Evolutionary conservation across 2,888 invertebrate genomes (phyloP), one percentile per base, ranked within the genome.

Genomic region (Polia nebulosa): DNA sequence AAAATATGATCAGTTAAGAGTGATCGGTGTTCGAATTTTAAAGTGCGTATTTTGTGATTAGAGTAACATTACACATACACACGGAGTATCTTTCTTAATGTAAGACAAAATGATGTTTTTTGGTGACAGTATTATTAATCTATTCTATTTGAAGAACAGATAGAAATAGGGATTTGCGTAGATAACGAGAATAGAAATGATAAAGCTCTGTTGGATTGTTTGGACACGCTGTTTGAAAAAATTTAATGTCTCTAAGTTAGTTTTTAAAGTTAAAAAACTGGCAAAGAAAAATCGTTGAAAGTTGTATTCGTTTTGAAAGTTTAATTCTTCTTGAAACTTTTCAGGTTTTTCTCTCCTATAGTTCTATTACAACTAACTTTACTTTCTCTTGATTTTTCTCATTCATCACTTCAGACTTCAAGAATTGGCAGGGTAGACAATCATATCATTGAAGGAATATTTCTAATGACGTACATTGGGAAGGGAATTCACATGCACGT

Each of bases 1-100:
- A 79, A 82, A 87, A 87, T 84, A 92, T 92, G 91, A 87, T 75
- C 80, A 83, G 84, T 87, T 90, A 84, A 88, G 67, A 76, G 90
- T 86, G 87, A 83, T 81, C 83, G 84, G 86, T 88, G 90, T 89
- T 86, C 72, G 78, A 73, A 82, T 72, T 61, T 41, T 58, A 78
- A 91, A 91, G 93, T 93, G 93, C 87, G 90, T 91, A 88, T 64
- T 77, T 59, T 84, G 88, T 86, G 86, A 80, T 85, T 82, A 73
- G 68, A 67, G 9, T 76, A 82, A 88, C 84, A 84, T 85, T 84
- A 85, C 80, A 87, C 82, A 86, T 77, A 86, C 74, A 84, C 81
- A 85, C 74, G 78, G 73, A 80, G 83, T 75, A 59, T 57, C 9
- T 45, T 59, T 52, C 51, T 27, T 72, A 68, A 88, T 72, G 89